Conservation (phyloP, 2,888 invertebrate genomes). For the Agonopterix arenella region DNA sequence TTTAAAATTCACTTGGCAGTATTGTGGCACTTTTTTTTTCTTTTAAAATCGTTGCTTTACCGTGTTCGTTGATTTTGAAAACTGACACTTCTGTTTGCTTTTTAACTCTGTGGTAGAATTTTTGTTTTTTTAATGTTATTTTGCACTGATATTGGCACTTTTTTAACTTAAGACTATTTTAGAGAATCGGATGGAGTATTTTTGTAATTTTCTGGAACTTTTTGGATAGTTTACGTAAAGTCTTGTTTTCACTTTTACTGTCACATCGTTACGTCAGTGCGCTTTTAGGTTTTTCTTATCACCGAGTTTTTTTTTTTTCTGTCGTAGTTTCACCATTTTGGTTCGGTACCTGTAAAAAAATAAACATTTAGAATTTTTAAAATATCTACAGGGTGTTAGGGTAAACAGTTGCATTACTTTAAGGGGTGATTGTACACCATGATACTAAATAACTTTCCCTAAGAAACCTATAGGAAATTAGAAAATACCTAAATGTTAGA, state of each 20-base stretch:
- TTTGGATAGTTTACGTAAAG: slow-evolving; percentile 15
- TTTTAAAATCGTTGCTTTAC: neutral
- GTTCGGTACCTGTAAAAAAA: slow-evolving; percentile 35
- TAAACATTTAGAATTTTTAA: slow-evolving; percentile 1
- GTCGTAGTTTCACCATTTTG: slow-evolving; percentile 50
- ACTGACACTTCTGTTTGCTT: slow-evolving; percentile 22
- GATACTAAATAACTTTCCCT: no score
- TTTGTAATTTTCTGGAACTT: slow-evolving; percentile 20
- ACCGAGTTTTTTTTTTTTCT: slow-evolving; percentile 53
- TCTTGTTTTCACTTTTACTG: slow-evolving; percentile 20
- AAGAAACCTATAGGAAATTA: no score
- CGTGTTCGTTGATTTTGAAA: slow-evolving; percentile 22
- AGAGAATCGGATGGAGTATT: slow-evolving; percentile 49
- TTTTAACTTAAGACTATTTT: slow-evolving; percentile 19
- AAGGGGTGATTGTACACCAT: no score
- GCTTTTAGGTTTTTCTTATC: slow-evolving; percentile 19
- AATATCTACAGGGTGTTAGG: no score
- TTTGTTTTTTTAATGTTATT: slow-evolving; percentile 16
- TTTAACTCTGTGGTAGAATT: slow-evolving; percentile 15
- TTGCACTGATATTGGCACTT: slow-evolving; percentile 46
- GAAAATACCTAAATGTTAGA: no score
- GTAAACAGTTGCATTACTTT: no score
- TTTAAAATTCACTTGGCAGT: slow-evolving; percentile 11
- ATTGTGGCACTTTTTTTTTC: slow-evolving; percentile 26
- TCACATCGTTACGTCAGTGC: slow-evolving; percentile 37